These are phyloP conservation scores for Sphenopsis melanotis DNA, from an alignment of 2,797 vertebrate genomes.

Conservation along the genomic window DNA sequence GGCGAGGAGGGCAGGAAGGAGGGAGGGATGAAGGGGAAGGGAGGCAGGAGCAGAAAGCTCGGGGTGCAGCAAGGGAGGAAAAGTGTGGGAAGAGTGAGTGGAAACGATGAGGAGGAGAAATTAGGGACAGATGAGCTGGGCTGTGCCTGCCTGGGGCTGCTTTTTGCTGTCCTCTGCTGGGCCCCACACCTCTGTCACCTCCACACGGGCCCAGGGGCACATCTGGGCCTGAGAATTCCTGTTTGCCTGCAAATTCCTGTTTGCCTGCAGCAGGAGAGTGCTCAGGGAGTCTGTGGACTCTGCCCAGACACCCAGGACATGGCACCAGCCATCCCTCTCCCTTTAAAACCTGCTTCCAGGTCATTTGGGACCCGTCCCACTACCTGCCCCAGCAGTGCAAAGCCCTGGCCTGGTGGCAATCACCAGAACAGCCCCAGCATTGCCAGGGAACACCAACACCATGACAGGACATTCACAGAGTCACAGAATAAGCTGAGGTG, in stretches of 20 bases:
- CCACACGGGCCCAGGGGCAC: fast-evolving
- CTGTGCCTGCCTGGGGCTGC: not conserved
- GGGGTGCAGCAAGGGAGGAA: not conserved
- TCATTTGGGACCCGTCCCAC: not conserved
- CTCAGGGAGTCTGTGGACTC: not conserved
- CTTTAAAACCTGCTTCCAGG: not conserved
- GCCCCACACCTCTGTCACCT: not conserved
- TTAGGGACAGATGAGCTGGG: not conserved
- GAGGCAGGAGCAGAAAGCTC: not conserved
- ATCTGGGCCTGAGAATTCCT: not conserved
- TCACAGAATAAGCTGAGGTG: not conserved
- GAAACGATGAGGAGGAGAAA: not conserved
- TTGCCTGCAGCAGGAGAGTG: not conserved
- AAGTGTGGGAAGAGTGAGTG: not conserved
- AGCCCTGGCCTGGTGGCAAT: not conserved
- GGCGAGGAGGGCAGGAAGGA: not conserved
- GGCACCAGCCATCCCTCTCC: not conserved
- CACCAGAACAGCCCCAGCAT: not conserved
- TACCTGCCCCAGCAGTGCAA: not conserved
- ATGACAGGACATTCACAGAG: not conserved
- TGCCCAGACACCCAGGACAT: not conserved
- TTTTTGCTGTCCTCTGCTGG: not conserved
- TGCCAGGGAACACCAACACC: not conserved
- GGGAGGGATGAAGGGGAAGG: not conserved
- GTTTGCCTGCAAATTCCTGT: not conserved